phyloP scores from a whole-genome alignment of 2,888 invertebrate genomes.

The Heliconius ismenius region DNA sequence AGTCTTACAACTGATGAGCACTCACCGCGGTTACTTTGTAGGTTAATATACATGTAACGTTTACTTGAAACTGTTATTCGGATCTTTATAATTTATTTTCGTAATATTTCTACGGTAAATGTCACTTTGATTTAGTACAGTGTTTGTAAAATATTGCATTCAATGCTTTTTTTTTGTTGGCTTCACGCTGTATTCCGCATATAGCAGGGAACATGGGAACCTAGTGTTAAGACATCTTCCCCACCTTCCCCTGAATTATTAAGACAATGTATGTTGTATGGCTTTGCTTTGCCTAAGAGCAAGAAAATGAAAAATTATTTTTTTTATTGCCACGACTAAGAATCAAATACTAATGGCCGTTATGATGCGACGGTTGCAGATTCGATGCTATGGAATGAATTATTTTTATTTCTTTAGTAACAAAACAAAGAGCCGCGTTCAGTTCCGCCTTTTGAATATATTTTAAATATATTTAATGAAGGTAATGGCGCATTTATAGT shows the following conservation, averaged over 20 bases:
- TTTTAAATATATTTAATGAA: no score
- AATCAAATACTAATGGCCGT: neutral
- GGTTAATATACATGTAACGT: conserved; percentile 26
- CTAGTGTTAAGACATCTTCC: neutral
- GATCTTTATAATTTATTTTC: conserved; percentile 11
- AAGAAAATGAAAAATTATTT: neutral
- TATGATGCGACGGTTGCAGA: no score
- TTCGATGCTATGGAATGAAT: no score
- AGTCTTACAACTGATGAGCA: conserved; percentile 14
- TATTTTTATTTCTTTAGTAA: no score
- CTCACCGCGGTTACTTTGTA: conserved; percentile 16
- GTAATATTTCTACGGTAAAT: conserved; percentile 8
- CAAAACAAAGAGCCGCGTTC: no score
- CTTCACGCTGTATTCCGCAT: neutral
- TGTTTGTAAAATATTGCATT: neutral
- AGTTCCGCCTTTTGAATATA: no score
- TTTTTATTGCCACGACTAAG: neutral
- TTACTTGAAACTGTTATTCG: conserved; percentile 5
- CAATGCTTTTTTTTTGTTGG: neutral
- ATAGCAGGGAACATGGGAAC: neutral
- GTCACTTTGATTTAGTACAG: neutral
- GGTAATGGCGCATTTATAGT: no score
- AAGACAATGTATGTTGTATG: neutral
- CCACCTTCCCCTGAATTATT: neutral
- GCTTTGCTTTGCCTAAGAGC: neutral